phyloP scores from a whole-genome alignment of 2,113 vertebrate species.

The Myxocyprinus asiaticus region DNA sequence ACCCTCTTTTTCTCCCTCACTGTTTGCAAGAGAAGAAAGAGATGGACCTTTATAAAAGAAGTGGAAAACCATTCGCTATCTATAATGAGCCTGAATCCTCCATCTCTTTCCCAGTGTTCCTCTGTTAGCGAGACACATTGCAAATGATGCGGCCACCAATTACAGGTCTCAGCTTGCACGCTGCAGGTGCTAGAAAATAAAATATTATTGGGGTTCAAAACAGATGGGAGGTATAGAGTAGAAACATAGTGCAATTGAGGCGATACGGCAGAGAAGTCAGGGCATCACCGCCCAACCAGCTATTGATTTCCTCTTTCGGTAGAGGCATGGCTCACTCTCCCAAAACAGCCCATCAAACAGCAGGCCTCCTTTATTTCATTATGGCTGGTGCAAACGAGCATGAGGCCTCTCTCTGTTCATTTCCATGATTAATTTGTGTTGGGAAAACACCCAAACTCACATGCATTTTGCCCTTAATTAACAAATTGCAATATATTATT shows the following conservation, averaged over 20 bases:
- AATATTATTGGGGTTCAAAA: not conserved
- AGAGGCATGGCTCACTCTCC: constrained; percentile 35
- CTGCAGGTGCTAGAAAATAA: constrained; percentile 6
- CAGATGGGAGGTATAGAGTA: constrained; percentile 14
- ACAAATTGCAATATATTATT: constrained; percentile 64
- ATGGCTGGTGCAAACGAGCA: constrained; percentile 42
- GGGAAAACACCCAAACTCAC: constrained; percentile 59
- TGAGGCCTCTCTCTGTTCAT: constrained; percentile 52
- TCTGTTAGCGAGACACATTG: not conserved
- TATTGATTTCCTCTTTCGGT: constrained; percentile 55
- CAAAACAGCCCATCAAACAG: constrained; percentile 52
- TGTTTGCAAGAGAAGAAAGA: constrained; percentile 31
- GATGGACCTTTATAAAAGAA: constrained; percentile 23
- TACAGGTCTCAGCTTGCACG: not conserved
- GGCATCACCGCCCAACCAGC: constrained; percentile 51
- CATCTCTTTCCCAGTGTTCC: not conserved
- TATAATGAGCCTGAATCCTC: constrained; percentile 30
- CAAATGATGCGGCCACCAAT: not conserved
- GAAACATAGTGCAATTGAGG: constrained; percentile 23
- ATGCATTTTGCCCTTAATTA: constrained; percentile 64
- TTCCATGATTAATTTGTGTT: constrained; percentile 60
- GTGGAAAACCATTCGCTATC: constrained; percentile 8
- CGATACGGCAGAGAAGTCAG: constrained; percentile 37
- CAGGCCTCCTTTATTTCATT: constrained; percentile 55
- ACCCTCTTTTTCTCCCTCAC: constrained; percentile 17